Conservation (phyloP, 2,797 vertebrate species). For the Phyllotis vaccarum region DNA sequence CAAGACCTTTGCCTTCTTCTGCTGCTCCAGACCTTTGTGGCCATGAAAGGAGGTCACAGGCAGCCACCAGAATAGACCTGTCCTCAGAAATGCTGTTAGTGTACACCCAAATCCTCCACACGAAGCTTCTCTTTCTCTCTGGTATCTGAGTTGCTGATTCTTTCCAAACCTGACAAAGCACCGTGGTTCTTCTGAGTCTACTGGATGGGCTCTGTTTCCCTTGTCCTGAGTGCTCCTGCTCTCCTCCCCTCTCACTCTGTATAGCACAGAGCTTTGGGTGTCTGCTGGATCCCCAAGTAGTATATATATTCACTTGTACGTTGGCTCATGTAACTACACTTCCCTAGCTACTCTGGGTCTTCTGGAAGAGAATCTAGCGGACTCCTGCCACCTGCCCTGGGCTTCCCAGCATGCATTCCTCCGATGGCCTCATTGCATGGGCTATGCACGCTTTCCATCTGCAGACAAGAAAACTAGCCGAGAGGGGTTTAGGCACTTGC, state of each 20-base stretch:
- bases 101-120: accelerated
- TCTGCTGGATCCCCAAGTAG: background rate
- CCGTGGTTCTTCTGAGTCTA: background rate
- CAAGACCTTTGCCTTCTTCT: background rate
- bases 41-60: background rate
- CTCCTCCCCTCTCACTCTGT: background rate
- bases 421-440: background rate
- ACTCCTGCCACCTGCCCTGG: accelerated
- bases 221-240: background rate
- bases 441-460: background rate
- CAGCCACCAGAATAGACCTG: background rate
- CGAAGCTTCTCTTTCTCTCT: accelerated
- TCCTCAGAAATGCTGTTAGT: background rate
- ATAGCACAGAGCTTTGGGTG: background rate
- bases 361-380: background rate
- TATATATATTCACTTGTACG: background rate
- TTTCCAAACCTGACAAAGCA: background rate
- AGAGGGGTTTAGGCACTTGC: background rate
- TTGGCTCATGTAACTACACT: accelerated
- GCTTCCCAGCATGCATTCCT: background rate
- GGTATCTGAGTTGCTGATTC: background rate
- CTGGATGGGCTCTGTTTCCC: background rate
- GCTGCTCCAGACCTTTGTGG: background rate
- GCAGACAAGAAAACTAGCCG: background rate
- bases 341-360: no score